Base-by-base conservation (phyloP, 2,888 invertebrate species). In the Salpingus planirostris region DNA sequence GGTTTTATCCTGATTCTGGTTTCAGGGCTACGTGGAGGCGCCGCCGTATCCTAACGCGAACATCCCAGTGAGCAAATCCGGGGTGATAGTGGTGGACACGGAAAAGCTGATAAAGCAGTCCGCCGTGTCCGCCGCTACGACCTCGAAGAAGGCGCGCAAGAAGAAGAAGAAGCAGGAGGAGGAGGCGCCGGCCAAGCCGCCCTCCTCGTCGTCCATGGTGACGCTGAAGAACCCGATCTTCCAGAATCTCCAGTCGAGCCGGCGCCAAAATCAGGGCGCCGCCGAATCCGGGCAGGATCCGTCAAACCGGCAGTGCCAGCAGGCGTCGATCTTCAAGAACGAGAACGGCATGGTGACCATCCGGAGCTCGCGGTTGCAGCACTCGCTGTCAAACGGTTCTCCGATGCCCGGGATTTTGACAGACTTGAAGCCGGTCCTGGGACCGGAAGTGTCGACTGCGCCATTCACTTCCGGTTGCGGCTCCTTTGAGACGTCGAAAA, bases 341-440 rank as follows among this genome's bases (percentile, higher is more conserved):
- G 79, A 78, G 39, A 77, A 79, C 50, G 85, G 85, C 6, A 87
- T 87, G 85, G 87, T 84, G 37, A 87, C 87, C 0, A 88, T 87
- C 28, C 67, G 87, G 7, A 86, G 85, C 61, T 86, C 86, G 0
- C 57, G 78, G 0, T 68, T 80, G 60, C 56, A 57, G 26, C 55
- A 57, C 18, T 52, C 52, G 29, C 30, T 55, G 11, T 41, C 46
- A 11, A 49, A 46, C 32, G 52, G 52, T 1, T 33, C 40, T 3
- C 41, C 40, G 3, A 49, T 57, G 35, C 46, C 53, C 2, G 54
- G 49, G 31, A 42, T 52, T 13, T 29, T 57, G 11, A 40, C 53
- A 3, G 55, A 57, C 41, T 45, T 58, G 23, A 53, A 55, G 37
- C 54, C 59, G 2, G 51, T 55, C 13, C 46, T 54, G 8, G 52